phyloP scores from a whole-genome alignment of 2,797 vertebrate genomes.

The Neostethus bicornis region DNA sequence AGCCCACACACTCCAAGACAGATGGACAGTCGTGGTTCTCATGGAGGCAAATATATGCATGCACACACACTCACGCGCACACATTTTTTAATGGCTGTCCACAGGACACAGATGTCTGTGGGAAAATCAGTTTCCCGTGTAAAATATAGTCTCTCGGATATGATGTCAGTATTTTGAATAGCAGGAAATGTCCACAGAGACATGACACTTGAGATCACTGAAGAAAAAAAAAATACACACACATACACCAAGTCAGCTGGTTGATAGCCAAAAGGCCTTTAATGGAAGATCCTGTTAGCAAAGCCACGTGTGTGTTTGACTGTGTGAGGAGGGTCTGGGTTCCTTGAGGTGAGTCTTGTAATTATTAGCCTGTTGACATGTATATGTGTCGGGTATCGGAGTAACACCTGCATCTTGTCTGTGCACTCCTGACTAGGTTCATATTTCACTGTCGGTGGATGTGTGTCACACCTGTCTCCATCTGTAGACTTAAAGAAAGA shows the following conservation, averaged over 20 bases:
- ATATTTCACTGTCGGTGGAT: conserved; percentile 30
- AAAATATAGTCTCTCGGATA: conserved; percentile 63
- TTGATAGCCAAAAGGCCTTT: conserved; percentile 27
- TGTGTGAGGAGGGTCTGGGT: conserved; percentile 13
- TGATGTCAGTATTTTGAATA: conserved; percentile 63
- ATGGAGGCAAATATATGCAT: conserved; percentile 53
- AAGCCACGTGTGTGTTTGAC: conserved; percentile 7
- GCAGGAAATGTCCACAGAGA: conserved; percentile 63
- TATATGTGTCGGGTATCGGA: conserved; percentile 22
- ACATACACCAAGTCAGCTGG: conserved; percentile 14
- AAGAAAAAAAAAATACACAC: conserved; percentile 19
- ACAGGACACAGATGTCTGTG: conserved; percentile 73
- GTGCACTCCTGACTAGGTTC: conserved; percentile 10
- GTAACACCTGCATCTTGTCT: conserved; percentile 31
- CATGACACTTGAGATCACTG: conserved; percentile 36
- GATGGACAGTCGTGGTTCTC: conserved; percentile 63
- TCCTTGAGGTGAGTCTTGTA: conserved; percentile 43
- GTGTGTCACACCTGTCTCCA: conserved; percentile 64
- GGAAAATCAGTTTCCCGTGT: conserved; percentile 67
- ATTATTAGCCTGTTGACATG: conserved; percentile 36
- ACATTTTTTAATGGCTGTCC: conserved; percentile 31
- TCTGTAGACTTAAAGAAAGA: conserved; percentile 63
- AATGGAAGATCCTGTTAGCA: conserved; percentile 47
- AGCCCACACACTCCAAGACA: conserved; percentile 69
- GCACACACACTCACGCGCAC: conserved; percentile 22